phyloP scores from a whole-genome alignment of 2,113 vertebrate genomes.

The Mus pahari region DNA sequence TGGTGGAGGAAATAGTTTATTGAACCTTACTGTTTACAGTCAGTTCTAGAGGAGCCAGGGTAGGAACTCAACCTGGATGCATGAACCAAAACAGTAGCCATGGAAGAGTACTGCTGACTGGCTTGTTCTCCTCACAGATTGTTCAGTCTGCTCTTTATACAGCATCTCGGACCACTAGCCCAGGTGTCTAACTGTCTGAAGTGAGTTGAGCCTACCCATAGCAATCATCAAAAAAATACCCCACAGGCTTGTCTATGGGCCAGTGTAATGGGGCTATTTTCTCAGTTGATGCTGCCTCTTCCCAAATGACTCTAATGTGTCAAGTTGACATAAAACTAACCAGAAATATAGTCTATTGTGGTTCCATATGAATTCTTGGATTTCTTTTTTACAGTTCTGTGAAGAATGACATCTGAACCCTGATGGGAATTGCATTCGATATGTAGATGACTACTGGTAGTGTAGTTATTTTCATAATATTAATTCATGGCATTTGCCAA shows the following conservation, averaged over 20 bases:
- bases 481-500: not conserved
- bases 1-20: not conserved
- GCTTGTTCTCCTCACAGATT: not conserved
- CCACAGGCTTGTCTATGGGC: not conserved
- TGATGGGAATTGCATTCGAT: not conserved
- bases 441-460: not conserved
- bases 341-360: not conserved
- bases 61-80: too few species aligned
- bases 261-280: not conserved
- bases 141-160: too few species aligned
- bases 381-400: not conserved
- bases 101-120: not conserved
- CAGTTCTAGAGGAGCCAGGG: not conserved
- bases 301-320: not conserved
- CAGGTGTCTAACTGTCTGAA: not conserved
- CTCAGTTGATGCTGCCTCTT: not conserved
- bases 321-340: not conserved
- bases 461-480: not conserved
- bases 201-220: not conserved
- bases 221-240: not conserved
- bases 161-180: not conserved
- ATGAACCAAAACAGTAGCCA: not conserved
- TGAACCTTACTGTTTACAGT: not conserved
- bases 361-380: not conserved
- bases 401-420: not conserved